Percentiles rank a stretch among this genome's conserved stretches.
Evolutionary conservation across 92 coral and sea anemone species (phyloP).

Genomic region (Hydrozoanthus gracilis): DNA sequence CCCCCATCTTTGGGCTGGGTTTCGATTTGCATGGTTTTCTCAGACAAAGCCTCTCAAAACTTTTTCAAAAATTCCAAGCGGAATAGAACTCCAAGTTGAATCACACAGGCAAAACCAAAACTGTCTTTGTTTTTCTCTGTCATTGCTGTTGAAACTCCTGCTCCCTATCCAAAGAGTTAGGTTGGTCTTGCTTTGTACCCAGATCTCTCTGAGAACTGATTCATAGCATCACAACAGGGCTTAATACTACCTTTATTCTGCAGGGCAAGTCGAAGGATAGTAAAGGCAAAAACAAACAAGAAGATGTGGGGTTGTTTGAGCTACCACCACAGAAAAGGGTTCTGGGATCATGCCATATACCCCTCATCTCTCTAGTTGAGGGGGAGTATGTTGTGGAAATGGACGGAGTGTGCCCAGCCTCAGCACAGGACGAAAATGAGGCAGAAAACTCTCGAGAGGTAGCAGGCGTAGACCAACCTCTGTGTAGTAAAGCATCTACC

Average conservation of each 20-base stretch:
- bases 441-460: slow-evolving; percentile 50
- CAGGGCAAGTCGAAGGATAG: slow-evolving; percentile 81
- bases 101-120: too few species aligned
- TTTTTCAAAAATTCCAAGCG: too few species aligned
- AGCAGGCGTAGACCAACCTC: slow-evolving; percentile 33
- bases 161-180: too few species aligned
- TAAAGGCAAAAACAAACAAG: slow-evolving; percentile 85
- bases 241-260: neutral
- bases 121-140: too few species aligned
- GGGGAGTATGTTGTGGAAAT: slow-evolving; percentile 76
- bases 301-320: slow-evolving; percentile 87
- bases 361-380: slow-evolving; percentile 75
- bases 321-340: slow-evolving; percentile 80
- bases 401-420: slow-evolving; percentile 73
- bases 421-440: slow-evolving; percentile 39
- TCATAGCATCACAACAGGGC: too few species aligned
- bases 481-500: slow-evolving; percentile 59
- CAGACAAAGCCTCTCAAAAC: too few species aligned
- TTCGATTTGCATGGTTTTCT: too few species aligned
- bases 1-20: too few species aligned
- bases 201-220: too few species aligned
- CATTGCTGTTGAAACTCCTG: too few species aligned
- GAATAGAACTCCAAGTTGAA: too few species aligned
- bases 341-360: slow-evolving; percentile 84
- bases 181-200: too few species aligned